Conservation (phyloP, 2,113 vertebrate genomes). For the Onychostoma macrolepis region DNA sequence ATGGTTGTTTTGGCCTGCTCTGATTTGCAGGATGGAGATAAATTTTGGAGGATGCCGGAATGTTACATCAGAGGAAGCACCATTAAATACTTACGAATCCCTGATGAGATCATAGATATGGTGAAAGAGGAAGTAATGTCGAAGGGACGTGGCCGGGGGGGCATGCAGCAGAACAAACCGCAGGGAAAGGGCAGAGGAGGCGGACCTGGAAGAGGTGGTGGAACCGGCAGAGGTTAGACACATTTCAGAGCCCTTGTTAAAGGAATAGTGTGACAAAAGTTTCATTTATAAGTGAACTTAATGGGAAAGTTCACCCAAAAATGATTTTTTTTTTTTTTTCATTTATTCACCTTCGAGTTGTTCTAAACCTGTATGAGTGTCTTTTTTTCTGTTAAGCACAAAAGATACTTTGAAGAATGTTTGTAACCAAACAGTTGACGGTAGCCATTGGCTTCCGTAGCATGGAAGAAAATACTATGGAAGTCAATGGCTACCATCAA, state of each 20-base stretch:
- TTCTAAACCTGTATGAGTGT: neutral
- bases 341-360: neutral
- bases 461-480: neutral
- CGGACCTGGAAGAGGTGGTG: slow-evolving; percentile 80
- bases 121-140: slow-evolving; percentile 96
- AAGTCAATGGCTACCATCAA: neutral
- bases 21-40: slow-evolving; percentile 88
- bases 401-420: neutral
- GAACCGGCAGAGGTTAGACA: slow-evolving; percentile 23
- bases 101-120: slow-evolving; percentile 98
- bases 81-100: slow-evolving; percentile 96
- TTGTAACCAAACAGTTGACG: neutral
- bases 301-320: no score
- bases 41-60: slow-evolving; percentile 99
- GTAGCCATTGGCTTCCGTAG: neutral
- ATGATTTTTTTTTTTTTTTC: no score
- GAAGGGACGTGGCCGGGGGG: slow-evolving; percentile 90
- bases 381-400: neutral
- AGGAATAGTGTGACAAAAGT: neutral
- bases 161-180: slow-evolving; percentile 93
- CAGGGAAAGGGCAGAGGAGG: slow-evolving; percentile 91
- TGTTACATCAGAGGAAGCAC: slow-evolving; percentile 98
- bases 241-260: neutral
- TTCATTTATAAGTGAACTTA: no score
- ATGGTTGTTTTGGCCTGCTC: neutral